Evolutionary conservation across 92 coral and sea anemone species (phyloP), one percentile per base, ranked within the genome.

Genomic region (Micromussa lordhowensis): DNA sequence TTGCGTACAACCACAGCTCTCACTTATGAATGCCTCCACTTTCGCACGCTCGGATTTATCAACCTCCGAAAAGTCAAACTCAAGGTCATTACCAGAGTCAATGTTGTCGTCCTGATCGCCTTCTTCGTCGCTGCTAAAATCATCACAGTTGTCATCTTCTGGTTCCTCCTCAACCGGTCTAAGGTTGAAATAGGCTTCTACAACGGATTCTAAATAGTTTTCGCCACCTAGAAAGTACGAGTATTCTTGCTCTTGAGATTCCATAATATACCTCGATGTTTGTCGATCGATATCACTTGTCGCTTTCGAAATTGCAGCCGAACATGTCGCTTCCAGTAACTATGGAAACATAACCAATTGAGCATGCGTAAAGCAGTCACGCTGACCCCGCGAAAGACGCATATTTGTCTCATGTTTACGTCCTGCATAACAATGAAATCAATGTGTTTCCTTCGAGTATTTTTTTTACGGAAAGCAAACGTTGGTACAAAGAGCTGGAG

Each of bases 101-200:
- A 83, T 77, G 12, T 83, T 48, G 10, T 10, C 53, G 10, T 48
- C n/a, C 32, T 83, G 38, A 63, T 82, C 54, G 71, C 34, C 58
- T 31, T 83, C 78, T 36, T 69, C 71, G 21, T 71, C 44, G 59
- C 79, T 68, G 61, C 66, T 69, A 24, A 71, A 68, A 49, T 69
- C 63, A 68, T 48, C 79, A 35, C 5, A 48, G 53, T 48, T 10
- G 10, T 48, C 53, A 48, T 48, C 53, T 48, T 48, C 53, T 4
- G 10, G 53, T 4, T 48, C 53, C 10, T 83, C 87, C 21, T 83
- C 87, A 36, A 83, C 57, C n/a, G 68, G 79, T 19, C 79, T 83
- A 48, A 48, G n/a, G n/a, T n/a, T n/a, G n/a, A 83, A 83, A 83
- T 68, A 70, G 35, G 64, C 80, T 83, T 83, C 87, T 83, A 61